phyloP scores from a whole-genome alignment of 2,888 invertebrate species.

The Allolobophora icterica region DNA sequence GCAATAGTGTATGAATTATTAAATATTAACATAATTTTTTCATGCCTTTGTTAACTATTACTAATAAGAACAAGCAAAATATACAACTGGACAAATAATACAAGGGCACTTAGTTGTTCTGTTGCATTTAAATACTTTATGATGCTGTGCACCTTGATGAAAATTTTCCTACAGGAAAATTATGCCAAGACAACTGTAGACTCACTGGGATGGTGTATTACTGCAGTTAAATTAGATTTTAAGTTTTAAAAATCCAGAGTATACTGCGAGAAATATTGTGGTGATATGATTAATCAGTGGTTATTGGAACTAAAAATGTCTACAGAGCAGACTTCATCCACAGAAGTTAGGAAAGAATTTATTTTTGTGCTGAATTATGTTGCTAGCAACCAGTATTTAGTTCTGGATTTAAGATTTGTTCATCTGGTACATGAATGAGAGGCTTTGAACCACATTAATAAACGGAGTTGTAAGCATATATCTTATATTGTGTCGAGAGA shows the following conservation, averaged over 20 bases:
- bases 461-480: background rate
- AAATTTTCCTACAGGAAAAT: background rate
- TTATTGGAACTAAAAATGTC: background rate
- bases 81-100: background rate
- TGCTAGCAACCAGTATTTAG: no score
- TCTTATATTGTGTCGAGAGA: background rate
- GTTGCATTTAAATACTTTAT: background rate
- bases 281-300: background rate
- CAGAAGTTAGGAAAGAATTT: no score
- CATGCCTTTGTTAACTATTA: background rate
- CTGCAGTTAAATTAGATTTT: background rate
- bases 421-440: background rate
- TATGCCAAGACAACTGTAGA: background rate
- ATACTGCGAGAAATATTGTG: background rate
- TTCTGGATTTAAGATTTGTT: background rate
- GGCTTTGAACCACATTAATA: background rate
- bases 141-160: no score
- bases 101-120: background rate
- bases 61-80: conserved; percentile 17
- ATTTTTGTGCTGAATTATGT: no score
- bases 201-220: background rate
- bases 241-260: background rate
- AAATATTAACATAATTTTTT: background rate
- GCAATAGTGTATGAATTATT: background rate
- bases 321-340: background rate